Percentiles rank a stretch among this genome's conserved stretches.
These are phyloP conservation scores for Pristionchus maxplancki DNA, from an alignment of 2,888 invertebrate species.

Conservation along the genomic window DNA sequence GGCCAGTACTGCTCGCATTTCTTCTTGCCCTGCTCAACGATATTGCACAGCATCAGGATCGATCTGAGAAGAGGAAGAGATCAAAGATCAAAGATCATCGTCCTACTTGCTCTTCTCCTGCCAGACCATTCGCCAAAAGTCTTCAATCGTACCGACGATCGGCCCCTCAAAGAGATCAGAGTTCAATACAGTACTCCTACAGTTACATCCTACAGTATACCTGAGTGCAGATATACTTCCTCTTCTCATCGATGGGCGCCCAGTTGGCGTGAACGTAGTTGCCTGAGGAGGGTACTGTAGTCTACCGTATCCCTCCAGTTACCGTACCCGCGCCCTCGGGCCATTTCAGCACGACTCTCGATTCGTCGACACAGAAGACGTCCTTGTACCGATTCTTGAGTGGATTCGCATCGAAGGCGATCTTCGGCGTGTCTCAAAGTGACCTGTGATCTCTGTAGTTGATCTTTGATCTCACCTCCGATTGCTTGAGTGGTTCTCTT, in stretches of 20 bases:
- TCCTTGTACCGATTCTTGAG: constrained; percentile 71
- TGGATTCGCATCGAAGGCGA: constrained; percentile 60
- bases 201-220: too few relatives aligned
- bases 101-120: constrained; percentile 61
- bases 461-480: constrained; percentile 49
- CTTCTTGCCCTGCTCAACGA: constrained; percentile 52
- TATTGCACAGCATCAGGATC: constrained; percentile 54
- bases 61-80: neutral
- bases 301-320: neutral
- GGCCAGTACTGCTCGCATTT: constrained; percentile 54
- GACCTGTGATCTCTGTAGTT: constrained; percentile 33
- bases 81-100: neutral
- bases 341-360: constrained; percentile 62
- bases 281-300: neutral
- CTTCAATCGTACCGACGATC: constrained; percentile 65
- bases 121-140: constrained; percentile 70
- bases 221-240: constrained; percentile 40
- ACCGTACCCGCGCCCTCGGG: constrained; percentile 57
- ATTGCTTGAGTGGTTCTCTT: constrained; percentile 57
- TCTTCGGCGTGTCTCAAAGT: constrained; percentile 57
- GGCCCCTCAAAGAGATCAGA: constrained; percentile 57
- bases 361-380: constrained; percentile 68
- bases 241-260: neutral
- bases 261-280: constrained; percentile 31
- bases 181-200: neutral